phyloP scores from a whole-genome alignment of 1,140 invertebrate species.

The Zaprionus vittiger region DNA sequence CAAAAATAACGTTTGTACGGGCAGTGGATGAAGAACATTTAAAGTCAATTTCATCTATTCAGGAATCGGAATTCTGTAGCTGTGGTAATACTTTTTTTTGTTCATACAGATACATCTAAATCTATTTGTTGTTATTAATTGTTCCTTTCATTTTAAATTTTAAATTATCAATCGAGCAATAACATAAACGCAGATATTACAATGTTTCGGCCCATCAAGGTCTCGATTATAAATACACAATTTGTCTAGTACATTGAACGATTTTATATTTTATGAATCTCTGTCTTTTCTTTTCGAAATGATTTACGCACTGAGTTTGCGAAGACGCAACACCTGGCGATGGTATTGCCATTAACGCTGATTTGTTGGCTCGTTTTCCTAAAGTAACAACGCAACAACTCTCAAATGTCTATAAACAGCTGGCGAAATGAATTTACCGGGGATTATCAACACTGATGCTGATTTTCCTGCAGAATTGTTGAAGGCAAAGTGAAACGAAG shows the following conservation, averaged over 20 bases:
- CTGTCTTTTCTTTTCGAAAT: constrained; percentile 34
- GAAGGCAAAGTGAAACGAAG: constrained; percentile 23
- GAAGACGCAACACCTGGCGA: constrained; percentile 51
- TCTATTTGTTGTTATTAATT: too few species aligned
- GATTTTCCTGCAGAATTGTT: constrained; percentile 21
- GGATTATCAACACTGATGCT: constrained; percentile 56
- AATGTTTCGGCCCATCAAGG: neutral
- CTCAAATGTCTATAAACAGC: constrained; percentile 44
- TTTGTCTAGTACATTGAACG: neutral
- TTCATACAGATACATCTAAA: too few species aligned
- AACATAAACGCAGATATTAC: neutral
- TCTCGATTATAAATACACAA: neutral
- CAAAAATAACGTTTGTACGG: too few species aligned
- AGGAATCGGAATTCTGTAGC: too few species aligned
- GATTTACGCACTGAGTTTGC: constrained; percentile 55
- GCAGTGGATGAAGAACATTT: too few species aligned
- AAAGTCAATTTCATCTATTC: too few species aligned
- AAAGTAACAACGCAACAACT: neutral
- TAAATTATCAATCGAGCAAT: neutral
- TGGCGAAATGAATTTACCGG: constrained; percentile 31
- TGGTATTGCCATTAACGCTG: constrained; percentile 72
- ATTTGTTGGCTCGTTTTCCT: constrained; percentile 68
- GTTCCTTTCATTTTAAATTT: too few species aligned
- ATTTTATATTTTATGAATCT: constrained; percentile 9
- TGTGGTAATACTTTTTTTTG: too few species aligned